Evolutionary conservation across 2,888 invertebrate species (phyloP).

Genomic region (Sminthurinus aureus): DNA sequence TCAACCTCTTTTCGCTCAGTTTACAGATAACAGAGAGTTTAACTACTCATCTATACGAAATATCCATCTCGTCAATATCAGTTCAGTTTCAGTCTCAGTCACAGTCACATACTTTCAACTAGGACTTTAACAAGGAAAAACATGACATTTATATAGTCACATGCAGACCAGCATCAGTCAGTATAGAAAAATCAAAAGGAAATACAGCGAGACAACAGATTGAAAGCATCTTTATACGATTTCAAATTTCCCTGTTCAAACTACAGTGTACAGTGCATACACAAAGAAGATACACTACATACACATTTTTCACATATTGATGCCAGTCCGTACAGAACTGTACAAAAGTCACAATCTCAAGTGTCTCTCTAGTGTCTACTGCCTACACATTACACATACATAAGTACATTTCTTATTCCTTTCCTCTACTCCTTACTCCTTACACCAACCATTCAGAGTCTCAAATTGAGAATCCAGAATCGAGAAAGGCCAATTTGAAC

Average conservation of each 20-base stretch:
- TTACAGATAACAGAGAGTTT: slow-evolving; percentile 26
- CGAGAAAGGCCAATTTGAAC: not conserved
- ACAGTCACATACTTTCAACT: slow-evolving; percentile 11
- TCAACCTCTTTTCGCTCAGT: not conserved
- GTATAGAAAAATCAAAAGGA: not conserved
- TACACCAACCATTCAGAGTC: too few relatives aligned
- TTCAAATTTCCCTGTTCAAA: not conserved
- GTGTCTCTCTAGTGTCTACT: not conserved
- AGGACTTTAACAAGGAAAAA: not conserved
- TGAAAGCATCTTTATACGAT: slow-evolving; percentile 18
- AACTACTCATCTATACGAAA: slow-evolving; percentile 28
- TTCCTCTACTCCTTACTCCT: not conserved
- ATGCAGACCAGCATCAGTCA: not conserved
- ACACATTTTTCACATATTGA: too few relatives aligned
- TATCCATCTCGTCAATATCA: not conserved
- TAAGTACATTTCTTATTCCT: not conserved
- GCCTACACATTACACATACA: not conserved
- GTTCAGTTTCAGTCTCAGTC: not conserved
- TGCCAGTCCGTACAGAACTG: too few relatives aligned
- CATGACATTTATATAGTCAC: slow-evolving; percentile 15
- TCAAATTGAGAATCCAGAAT: not conserved
- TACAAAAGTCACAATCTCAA: too few relatives aligned
- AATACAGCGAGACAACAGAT: slow-evolving; percentile 11
- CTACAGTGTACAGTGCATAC: too few relatives aligned
- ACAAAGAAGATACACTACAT: too few relatives aligned